Evolutionary conservation across 37 sponge, comb jelly and placozoan genomes (phyloP), one percentile per base, ranked within the genome.

Genomic region (Hormiphora californensis): DNA sequence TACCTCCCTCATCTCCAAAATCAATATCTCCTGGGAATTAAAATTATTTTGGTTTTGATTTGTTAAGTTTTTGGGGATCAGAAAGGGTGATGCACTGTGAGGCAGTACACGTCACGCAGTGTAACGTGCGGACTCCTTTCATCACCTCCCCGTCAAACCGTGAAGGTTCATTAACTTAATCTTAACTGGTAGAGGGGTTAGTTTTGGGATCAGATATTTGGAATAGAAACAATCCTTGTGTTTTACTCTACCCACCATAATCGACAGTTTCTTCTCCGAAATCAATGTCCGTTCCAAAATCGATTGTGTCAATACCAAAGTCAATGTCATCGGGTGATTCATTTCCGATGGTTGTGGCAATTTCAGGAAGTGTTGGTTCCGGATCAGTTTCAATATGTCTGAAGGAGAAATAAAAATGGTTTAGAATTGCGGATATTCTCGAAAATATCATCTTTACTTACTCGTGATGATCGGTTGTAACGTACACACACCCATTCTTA

Each of bases 111-210:
- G 44, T 73, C 81, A 73, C 27, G 81, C 19, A n/a, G 43, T 19
- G 25, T 4, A 40, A 23, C 81, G 25, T 73, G 81, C 40, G n/a
- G 1, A 37, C 8, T 73, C 81, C 81, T 43, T n/a, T 41, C 81
- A 73, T 73, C 81, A n/a, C 81, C 23, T 73, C 81, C 81, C 81
- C 81, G 81, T 73, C 81, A 73, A 73, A 73, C 81, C 81, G 5
- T 43, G 81, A 73, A 73, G 81, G 81, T 73, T 73, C 81, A 73
- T 40, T 73, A 73, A 73, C 81, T 43, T 33, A 73, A 73, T 40
- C 21, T 28, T 73, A 40, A 67, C 36, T 7, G 19, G 38, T n/a
- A n/a, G n/a, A n/a, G n/a, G n/a, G n/a, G n/a, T 34, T 19, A 32
- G 19, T 2, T 21, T 57, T 28, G 21, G 5, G 27, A 57, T 57